Base-by-base conservation (phyloP, 1,140 invertebrate species). In the Caenorhabditis tropicalis region DNA sequence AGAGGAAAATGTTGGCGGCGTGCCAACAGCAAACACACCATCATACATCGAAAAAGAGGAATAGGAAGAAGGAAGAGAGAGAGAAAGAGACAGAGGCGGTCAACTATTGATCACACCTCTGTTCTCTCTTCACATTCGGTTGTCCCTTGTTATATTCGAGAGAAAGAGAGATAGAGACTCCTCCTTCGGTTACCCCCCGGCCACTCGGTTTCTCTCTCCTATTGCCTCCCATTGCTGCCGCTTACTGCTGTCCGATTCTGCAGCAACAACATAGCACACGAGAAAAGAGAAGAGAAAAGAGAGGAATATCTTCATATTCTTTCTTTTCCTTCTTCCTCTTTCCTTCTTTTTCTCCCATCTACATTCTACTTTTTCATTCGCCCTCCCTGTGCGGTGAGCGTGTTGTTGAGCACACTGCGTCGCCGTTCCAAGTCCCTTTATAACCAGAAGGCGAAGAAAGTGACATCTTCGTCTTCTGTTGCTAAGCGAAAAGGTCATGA, bases 401-500 rank as follows among this genome's bases (percentile, higher is more conserved):
- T 74, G 65, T 43, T 74, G 65, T 36, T 24, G 65, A 74, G 36
- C 65, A 74, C 65, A 74, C 65, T 74, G 65, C 65, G 65, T 43
- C 65, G 65, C 65, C 65, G 65, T 43, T 74, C 65, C n/a, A 74
- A 24, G n/a, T 43, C 33, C 21, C 36, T 74, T 9, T 6, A 43
- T 33, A 43, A 74, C 43, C 65, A 74, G 65, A 74, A 74, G 65
- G 43, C 65, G 65, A 74, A 74, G 65, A 74, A 43, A 10, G 33
- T 74, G 65, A 74, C 33, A 74, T 74, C 65, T 74, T 74, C 65
- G 65, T 74, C 65, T 74, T 74, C 65, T 74, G 65, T 24, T 74
- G 36, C 24, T 36, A 74, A 29, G n/a, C 36, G 24, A n/a, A 74
- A 74, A n/a, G 36, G 36, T 0, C 29, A 16, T 3, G 36, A 56